These are phyloP conservation scores for Petrolisthes cinctipes DNA, from an alignment of 2,888 invertebrate genomes.

Conservation along the genomic window DNA sequence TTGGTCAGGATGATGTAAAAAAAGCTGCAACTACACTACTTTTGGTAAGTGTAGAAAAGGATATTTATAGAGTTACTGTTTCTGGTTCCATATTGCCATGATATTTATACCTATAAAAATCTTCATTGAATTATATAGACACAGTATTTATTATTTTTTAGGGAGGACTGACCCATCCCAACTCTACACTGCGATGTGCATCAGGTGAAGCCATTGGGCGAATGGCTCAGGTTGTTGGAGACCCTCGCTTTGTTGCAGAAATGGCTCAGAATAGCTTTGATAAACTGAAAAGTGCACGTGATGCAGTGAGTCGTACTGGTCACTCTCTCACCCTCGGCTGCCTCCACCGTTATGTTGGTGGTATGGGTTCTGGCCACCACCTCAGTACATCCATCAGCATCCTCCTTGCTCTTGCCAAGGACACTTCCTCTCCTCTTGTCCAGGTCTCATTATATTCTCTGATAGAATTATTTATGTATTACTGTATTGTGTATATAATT, in stretches of 20 bases:
- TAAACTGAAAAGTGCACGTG: conserved; percentile 85
- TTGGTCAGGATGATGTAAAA: conserved; percentile 90
- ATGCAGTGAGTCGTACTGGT: conserved; percentile 87
- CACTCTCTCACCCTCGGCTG: conserved; percentile 95
- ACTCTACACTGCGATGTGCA: conserved; percentile 84
- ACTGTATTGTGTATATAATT: too few relatives aligned
- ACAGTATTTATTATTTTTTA: conserved; percentile 67
- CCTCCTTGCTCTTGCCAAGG: conserved; percentile 92
- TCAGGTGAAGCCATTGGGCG: conserved; percentile 95
- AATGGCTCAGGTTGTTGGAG: conserved; percentile 89
- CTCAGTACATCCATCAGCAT: conserved; percentile 94
- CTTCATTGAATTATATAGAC: not conserved
- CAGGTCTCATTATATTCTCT: conserved; percentile 73
- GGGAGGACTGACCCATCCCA: conserved; percentile 72
- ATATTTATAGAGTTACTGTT: not conserved
- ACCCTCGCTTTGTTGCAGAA: conserved; percentile 88
- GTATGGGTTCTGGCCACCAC: conserved; percentile 92
- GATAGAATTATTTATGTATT: too few relatives aligned
- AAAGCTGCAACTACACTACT: conserved; percentile 73
- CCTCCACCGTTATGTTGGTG: conserved; percentile 93
- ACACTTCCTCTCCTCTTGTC: conserved; percentile 91
- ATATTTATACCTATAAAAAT: not conserved
- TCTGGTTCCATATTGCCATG: not conserved
- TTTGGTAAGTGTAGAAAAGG: conserved; percentile 38
- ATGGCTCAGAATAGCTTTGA: conserved; percentile 91